A percentile compares a stretch with the other conserved stretches of the same genome.
phyloP scores from a whole-genome alignment of 2,888 invertebrate species.

The Tubulanus polymorphus region DNA sequence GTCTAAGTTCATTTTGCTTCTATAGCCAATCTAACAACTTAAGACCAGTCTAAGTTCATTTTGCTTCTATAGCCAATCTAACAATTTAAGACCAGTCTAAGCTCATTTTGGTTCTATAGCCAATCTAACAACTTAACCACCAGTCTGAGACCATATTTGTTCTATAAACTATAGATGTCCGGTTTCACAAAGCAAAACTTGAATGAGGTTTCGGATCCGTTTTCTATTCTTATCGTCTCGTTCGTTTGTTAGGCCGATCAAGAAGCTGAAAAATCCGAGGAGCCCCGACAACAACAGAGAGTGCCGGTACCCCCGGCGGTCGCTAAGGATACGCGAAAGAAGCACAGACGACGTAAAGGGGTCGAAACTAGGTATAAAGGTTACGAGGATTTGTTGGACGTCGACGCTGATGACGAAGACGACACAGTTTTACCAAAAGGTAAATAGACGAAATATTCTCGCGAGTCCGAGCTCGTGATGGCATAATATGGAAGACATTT shows the following conservation, averaged over 20 bases:
- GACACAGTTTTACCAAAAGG: constrained; percentile 32
- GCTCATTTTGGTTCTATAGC: no score
- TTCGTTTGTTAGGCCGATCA: constrained; percentile 26
- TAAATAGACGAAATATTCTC: no score
- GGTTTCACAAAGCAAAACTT: neutral
- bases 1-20: no score
- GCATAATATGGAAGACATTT: no score
- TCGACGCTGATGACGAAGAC: constrained; percentile 28
- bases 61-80: no score
- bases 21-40: no score
- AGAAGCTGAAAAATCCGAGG: constrained; percentile 22
- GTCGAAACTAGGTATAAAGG: constrained; percentile 30
- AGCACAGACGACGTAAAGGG: constrained; percentile 5
- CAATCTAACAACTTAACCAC: no score
- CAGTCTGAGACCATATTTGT: no score
- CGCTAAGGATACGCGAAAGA: constrained; percentile 7
- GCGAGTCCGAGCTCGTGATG: no score
- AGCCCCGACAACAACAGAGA: neutral
- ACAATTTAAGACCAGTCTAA: no score
- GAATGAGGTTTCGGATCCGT: neutral
- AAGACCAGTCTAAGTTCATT: no score
- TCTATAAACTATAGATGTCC: neutral
- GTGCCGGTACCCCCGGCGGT: constrained; percentile 5
- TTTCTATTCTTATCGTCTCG: neutral
- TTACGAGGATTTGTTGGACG: constrained; percentile 37